Evolutionary conservation across 2,888 invertebrate genomes (phyloP), one percentile per base, ranked within the genome.

Genomic region (Apamea monoglypha): DNA sequence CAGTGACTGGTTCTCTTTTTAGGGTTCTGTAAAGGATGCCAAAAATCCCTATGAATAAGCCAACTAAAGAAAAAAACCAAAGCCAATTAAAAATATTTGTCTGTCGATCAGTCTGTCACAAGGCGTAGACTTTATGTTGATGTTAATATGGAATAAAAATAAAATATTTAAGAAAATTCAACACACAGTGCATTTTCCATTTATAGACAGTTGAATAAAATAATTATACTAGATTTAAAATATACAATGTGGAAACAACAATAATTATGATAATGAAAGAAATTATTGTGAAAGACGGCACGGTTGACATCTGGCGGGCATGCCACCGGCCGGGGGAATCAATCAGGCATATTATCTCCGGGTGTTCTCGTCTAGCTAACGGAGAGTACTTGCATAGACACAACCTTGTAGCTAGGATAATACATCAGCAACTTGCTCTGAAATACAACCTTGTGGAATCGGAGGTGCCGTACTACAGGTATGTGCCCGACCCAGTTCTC

Each of bases 1-100:
- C 81, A 83, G 53, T 74, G 81, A 71, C 64, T 73, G 36, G 50
- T 16, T 44, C 3, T 3, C 10, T 50, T 64, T 44, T 44, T 53
- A 71, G 59, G 56, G 78, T 16, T 70, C 25, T 5, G 7, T 36
- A n/a, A 2, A 32, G 0, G 5, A 0, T 32, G 21, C 1, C 1
- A 44, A 0, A 32, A n/a, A 53, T 21, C 21, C 29, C 47, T 50
- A 8, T 59, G 4, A 10, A 12, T 6, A 10, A 18, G 1, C 0
- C 2, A 21, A 21, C 4, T 7, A 0, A 47, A 21, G 3, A 21
- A 21, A 21, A 1, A 21, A 32, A 29, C 29, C 0, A 6, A 18
- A 18, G 10, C 21, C 47, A 47, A 29, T 21, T 44, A 29, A 69
- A 47, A 14, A 21, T 29, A 12, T 18, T 14, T 18, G 18, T 18